phyloP scores from a whole-genome alignment of 2,113 vertebrate genomes.

The Propithecus coquereli region DNA sequence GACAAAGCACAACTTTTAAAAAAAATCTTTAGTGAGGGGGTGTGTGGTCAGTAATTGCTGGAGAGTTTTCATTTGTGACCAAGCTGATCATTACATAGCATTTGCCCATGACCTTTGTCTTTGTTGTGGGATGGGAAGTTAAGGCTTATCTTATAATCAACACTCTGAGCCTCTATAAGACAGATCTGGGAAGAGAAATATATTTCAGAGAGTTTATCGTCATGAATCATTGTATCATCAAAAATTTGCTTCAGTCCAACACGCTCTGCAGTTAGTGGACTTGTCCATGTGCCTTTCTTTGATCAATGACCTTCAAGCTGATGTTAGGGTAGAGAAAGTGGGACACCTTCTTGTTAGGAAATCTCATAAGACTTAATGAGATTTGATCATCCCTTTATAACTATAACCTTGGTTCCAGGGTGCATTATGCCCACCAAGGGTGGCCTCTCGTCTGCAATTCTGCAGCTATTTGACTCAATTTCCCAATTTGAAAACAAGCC shows the following conservation, averaged over 20 bases:
- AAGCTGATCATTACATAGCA: not conserved
- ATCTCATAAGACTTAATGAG: not conserved
- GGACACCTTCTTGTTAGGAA: not conserved
- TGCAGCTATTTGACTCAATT: slow-evolving; percentile 22
- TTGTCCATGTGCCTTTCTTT: not conserved
- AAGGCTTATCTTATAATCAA: not conserved
- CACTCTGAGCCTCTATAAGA: not conserved
- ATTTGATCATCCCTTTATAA: not conserved
- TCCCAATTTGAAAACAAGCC: not conserved
- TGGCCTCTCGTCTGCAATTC: not conserved
- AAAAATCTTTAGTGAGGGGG: not conserved
- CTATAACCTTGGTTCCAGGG: not conserved
- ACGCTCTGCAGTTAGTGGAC: not conserved
- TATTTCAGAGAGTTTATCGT: not conserved
- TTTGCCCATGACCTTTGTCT: not conserved
- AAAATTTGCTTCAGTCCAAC: not conserved
- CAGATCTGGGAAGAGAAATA: not conserved
- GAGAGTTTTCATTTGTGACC: not conserved
- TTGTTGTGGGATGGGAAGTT: not conserved
- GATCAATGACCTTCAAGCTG: not conserved
- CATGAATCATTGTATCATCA: not conserved
- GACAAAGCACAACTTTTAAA: not conserved
- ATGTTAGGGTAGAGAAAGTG: not conserved
- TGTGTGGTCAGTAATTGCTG: not conserved
- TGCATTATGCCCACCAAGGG: not conserved